Percentiles rank a stretch among this genome's conserved stretches.
Conservation (phyloP, 1,140 invertebrate species). For the Hycleus cichorii region DNA sequence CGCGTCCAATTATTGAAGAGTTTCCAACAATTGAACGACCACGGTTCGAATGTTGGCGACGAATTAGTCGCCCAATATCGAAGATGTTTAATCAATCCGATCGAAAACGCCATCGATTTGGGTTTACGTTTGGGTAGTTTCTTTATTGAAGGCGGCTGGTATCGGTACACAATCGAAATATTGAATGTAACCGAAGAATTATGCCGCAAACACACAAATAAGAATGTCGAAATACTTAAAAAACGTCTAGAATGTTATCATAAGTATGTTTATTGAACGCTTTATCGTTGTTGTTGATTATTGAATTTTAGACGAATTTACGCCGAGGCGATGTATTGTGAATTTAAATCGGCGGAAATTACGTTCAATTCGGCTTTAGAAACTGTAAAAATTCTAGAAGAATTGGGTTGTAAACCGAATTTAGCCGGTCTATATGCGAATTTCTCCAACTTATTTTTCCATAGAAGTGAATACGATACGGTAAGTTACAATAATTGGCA, state of each 20-base stretch:
- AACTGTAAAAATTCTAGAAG: constrained; percentile 40
- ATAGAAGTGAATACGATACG: constrained; percentile 74
- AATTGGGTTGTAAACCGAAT: constrained; percentile 46
- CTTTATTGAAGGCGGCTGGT: constrained; percentile 81
- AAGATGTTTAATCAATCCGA: no score
- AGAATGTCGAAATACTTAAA: constrained; percentile 33
- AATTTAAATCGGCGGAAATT: constrained; percentile 61
- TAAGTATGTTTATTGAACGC: constrained; percentile 45
- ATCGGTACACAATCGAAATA: constrained; percentile 62
- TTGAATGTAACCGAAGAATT: constrained; percentile 55
- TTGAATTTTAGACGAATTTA: constrained; percentile 61
- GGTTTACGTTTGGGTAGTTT: constrained; percentile 64
- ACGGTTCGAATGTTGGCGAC: constrained; percentile 49
- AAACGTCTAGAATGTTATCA: constrained; percentile 61
- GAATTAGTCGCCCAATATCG: constrained; percentile 42
- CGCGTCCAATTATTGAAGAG: constrained; percentile 58
- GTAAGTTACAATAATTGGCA: constrained; percentile 21
- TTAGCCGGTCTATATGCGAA: constrained; percentile 68
- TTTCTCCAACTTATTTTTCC: constrained; percentile 71
- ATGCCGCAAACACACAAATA: constrained; percentile 47
- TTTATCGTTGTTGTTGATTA: constrained; percentile 1
- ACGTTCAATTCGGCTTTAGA: constrained; percentile 48
- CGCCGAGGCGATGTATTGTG: constrained; percentile 70
- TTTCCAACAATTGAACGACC: constrained; percentile 58
- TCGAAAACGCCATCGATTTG: constrained; percentile 43